Base-by-base conservation (phyloP, 2,797 vertebrate species). In the Otolemur crassicaudatus region DNA sequence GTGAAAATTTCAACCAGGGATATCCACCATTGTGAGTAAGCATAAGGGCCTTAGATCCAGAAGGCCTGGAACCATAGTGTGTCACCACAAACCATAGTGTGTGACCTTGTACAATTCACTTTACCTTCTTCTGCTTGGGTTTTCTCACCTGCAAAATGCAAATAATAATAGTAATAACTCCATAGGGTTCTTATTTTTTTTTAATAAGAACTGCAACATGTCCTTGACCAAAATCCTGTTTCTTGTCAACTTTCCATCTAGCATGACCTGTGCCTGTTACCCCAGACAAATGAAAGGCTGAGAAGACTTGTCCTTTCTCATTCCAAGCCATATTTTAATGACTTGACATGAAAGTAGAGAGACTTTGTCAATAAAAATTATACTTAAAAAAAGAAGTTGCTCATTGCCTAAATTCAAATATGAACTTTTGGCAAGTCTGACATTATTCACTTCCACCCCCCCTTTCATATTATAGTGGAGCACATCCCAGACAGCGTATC, bases 311-410 rank as follows among this genome's bases (percentile, higher is more conserved):
- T 40, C 63, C 5, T 27, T 49, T 72, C 27, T 86, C 56, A 69
- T 63, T 92, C 10, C 22, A 95, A 92, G 17, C 19, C 89, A 90
- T 16, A 67, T 61, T 73, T 76, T 49, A 94, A 56, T 49, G 43
- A 5, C 16, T 81, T 10, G 31, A 31, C 67, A 56, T 40, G 63
- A 85, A 89, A 94, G 34, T 40, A 70, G 37, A 67, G 4, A 87
- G n/a, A 56, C 1, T 43, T 43, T 31, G 77, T 77, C 49, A 72
- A 77, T 84, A 40, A 79, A 91, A 76, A 40, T 77, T 63, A 4
- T 40, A 77, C 31, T 94, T 69, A n/a, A 53, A 89, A 87, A 83
- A 6, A 40, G 80, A 81, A n/a, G 4, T 70, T 72, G 8, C 5
- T 0, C 25, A 61, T 40, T 1, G 65, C 20, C 19, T 56, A 27